Percentiles rank a stretch among this genome's conserved stretches.
Conservation (phyloP, 2,797 vertebrate species). For the Amblyraja radiata region DNA sequence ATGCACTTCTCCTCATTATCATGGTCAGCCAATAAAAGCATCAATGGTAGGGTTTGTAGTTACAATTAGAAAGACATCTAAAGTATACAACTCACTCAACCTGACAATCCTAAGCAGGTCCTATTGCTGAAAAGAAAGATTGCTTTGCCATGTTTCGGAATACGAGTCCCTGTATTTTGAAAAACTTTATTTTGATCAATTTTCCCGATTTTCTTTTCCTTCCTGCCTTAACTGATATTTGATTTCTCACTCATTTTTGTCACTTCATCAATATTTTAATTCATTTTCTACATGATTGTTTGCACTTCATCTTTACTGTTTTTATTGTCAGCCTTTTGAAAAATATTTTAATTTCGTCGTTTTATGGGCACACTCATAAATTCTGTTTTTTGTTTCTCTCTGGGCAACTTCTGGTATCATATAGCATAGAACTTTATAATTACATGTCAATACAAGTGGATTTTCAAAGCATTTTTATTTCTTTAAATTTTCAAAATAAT, state of each 20-base stretch:
- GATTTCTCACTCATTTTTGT: neutral
- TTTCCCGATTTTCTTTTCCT: neutral
- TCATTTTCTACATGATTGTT: neutral
- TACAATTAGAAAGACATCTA: neutral
- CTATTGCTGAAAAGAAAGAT: neutral
- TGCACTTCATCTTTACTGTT: neutral
- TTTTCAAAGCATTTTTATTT: neutral
- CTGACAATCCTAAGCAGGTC: neutral
- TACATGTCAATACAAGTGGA: neutral
- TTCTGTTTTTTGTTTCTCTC: neutral
- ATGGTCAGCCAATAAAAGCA: constrained; percentile 5
- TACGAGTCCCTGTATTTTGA: no score
- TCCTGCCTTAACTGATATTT: neutral
- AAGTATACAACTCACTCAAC: neutral
- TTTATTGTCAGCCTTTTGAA: neutral
- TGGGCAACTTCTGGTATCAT: neutral
- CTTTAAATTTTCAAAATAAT: neutral
- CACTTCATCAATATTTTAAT: neutral
- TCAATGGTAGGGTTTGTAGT: neutral
- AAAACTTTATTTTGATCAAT: neutral
- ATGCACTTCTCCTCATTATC: neutral
- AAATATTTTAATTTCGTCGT: neutral
- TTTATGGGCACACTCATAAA: neutral
- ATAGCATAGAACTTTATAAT: no score
- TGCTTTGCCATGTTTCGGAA: neutral